Conservation (phyloP, 2,113 vertebrate species). For the Pelecanus crispus region DNA sequence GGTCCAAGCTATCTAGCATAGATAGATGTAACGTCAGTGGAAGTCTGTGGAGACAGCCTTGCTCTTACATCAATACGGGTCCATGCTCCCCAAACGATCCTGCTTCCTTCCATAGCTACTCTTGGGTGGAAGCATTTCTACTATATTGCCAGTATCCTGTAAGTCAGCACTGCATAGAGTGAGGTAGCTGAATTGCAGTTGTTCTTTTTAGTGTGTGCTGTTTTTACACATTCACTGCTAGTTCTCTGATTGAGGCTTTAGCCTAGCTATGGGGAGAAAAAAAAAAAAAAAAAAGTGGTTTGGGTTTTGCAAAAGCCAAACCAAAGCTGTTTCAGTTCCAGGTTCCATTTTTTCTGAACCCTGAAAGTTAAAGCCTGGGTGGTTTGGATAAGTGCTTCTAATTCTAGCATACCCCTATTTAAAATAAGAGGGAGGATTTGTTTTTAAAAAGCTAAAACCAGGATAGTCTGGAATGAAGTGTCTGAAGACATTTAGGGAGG, state of each 20-base stretch:
- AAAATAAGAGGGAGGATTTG: slow-evolving; percentile 22
- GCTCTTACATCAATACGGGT: neutral
- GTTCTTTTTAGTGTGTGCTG: neutral
- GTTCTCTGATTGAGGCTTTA: neutral
- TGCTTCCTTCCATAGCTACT: neutral
- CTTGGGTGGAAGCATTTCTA: neutral
- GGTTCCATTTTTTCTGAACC: neutral
- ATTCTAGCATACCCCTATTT: slow-evolving; percentile 12
- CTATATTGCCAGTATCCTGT: fast-evolving
- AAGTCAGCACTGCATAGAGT: neutral
- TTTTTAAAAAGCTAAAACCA: slow-evolving; percentile 39
- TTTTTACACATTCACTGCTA: neutral
- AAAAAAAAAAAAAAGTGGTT: neutral
- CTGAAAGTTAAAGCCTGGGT: neutral
- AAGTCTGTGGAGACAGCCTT: neutral
- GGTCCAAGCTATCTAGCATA: neutral
- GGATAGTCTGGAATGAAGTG: neutral
- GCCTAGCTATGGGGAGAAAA: neutral
- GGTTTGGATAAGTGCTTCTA: slow-evolving; percentile 32
- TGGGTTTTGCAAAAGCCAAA: slow-evolving; percentile 25
- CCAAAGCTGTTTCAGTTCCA: slow-evolving; percentile 1
- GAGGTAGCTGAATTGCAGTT: neutral
- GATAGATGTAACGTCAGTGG: neutral
- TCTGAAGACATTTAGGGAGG: slow-evolving; percentile 11
- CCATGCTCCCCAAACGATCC: neutral